Evolutionary conservation across 2,113 vertebrate species (phyloP), one percentile per base, ranked within the genome.

Genomic region (Nerophis ophidion): DNA sequence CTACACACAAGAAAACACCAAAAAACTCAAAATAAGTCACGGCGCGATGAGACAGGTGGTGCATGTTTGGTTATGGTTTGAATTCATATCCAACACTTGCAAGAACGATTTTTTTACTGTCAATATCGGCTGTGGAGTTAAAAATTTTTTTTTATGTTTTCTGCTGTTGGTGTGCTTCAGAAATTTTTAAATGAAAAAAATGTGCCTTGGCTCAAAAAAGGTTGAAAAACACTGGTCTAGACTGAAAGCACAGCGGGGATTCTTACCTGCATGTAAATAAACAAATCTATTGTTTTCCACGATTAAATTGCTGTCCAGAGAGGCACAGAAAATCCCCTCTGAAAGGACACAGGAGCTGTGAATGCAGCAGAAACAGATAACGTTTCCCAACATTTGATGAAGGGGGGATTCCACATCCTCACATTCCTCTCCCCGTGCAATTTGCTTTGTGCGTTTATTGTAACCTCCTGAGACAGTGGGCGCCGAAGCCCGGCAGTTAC

Each of bases 391-490:
- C 13, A 65, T 74, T 62, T 61, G 56, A 75, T 79, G 6, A 52
- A 51, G 40, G 64, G 6, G 67, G 68, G 42, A 57, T 54, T 65
- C 61, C n/a, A 6, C 40, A 44, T 44, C 11, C 44, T 64, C 50
- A 73, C 50, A 53, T 48, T 59, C 71, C 53, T n/a, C 26, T n/a
- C 50, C 4, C 2, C 0, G 10, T 71, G 75, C 49, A 61, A 12
- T 78, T 53, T 57, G 51, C 38, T 55, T 16, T 5, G 1, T 45
- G 64, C 58, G 57, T 76, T 70, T 65, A 62, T 69, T 74, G 61
- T 53, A 61, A 51, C 61, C 68, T 57, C 44, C 9, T 19, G 66
- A 60, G 57, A 71, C 10, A 19, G 16, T 0, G 11, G 46, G 58
- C 61, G 60, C 34, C 10, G 35, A 7, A 57, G 57, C 34, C 14